These are phyloP conservation scores for Hyalella azteca DNA, from an alignment of 2,888 invertebrate genomes.

Conservation along the genomic window DNA sequence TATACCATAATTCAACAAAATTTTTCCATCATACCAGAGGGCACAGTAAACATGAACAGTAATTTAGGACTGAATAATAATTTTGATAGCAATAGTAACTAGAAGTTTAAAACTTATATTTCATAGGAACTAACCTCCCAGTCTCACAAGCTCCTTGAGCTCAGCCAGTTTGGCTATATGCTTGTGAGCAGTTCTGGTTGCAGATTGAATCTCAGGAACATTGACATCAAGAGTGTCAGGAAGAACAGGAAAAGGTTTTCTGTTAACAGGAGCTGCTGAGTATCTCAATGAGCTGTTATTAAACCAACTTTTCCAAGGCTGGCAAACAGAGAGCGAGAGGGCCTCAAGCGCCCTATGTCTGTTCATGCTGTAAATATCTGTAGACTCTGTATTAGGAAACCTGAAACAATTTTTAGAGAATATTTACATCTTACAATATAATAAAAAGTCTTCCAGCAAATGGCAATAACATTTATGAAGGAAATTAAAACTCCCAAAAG, in stretches of 20 bases:
- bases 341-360: neutral
- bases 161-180: constrained; percentile 37
- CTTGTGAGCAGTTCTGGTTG: constrained; percentile 40
- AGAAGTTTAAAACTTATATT: neutral
- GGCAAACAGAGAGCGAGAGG: neutral
- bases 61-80: neutral
- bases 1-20: neutral
- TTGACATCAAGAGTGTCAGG: constrained; percentile 46
- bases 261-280: neutral
- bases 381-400: too few relatives aligned
- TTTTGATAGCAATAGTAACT: neutral
- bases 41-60: neutral
- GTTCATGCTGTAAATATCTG: too few relatives aligned
- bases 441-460: too few relatives aligned
- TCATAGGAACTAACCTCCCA: constrained; percentile 43
- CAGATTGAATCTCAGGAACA: constrained; percentile 42
- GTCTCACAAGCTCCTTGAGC: constrained; percentile 42
- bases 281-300: neutral
- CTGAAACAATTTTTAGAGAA: too few relatives aligned
- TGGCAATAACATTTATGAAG: too few relatives aligned
- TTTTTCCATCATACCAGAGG: neutral
- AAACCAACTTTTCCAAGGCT: neutral
- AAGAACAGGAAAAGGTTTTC: constrained; percentile 48
- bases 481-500: too few relatives aligned
- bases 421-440: too few relatives aligned